Percentiles rank a stretch among this genome's conserved stretches.
These are phyloP conservation scores for Parasteatoda lunata DNA, from an alignment of 2,888 invertebrate genomes.

Conservation along the genomic window DNA sequence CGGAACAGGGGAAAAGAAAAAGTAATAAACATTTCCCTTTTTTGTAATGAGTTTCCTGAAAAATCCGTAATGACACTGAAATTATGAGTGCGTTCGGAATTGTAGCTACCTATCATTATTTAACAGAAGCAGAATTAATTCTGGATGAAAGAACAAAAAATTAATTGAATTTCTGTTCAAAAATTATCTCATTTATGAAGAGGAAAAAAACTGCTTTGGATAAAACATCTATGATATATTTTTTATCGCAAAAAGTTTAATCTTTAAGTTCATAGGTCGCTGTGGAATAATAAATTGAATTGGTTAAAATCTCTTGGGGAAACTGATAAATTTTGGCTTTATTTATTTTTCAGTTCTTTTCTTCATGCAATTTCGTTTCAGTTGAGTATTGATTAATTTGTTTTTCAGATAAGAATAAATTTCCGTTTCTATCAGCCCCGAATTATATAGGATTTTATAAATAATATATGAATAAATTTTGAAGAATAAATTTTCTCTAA, in stretches of 20 bases:
- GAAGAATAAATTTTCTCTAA: too few relatives aligned
- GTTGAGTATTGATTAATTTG: too few relatives aligned
- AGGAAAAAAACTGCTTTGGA: constrained; percentile 2
- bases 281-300: not conserved
- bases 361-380: too few relatives aligned
- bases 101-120: constrained; percentile 48
- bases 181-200: constrained; percentile 60
- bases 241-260: not conserved
- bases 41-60: constrained; percentile 56
- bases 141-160: constrained; percentile 27
- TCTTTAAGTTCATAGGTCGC: not conserved
- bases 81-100: constrained; percentile 53
- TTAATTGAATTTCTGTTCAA: constrained; percentile 64
- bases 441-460: too few relatives aligned
- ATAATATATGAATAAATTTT: too few relatives aligned
- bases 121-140: constrained; percentile 48
- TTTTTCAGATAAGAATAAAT: too few relatives aligned
- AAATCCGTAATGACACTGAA: constrained; percentile 66
- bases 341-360: too few relatives aligned
- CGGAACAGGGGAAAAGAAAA: not conserved
- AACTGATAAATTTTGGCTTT: too few relatives aligned
- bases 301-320: not conserved
- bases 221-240: not conserved
- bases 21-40: constrained; percentile 11
- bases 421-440: too few relatives aligned